Conservation (phyloP, 2,888 invertebrate genomes). For the Machimus atricapillus region DNA sequence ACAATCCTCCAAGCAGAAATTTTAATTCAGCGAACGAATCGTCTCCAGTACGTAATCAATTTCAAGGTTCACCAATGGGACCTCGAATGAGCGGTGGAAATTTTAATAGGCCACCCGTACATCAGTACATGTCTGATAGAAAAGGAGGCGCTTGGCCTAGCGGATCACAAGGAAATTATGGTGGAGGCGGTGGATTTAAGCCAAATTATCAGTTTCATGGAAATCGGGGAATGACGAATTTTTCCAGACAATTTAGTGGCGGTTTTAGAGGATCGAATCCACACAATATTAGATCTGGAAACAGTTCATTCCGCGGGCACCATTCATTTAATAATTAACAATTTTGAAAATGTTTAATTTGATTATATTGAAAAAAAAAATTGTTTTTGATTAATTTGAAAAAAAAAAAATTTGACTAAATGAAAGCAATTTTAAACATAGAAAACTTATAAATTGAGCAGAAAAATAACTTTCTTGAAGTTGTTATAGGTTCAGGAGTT, state of each 20-base stretch:
- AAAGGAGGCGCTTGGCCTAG: constrained; percentile 16
- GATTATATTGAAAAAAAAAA: background rate
- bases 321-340: background rate
- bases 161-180: background rate
- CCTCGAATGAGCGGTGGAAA: background rate
- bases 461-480: too few species aligned
- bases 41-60: background rate
- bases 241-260: background rate
- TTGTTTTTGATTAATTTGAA: background rate
- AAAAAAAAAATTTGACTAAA: background rate
- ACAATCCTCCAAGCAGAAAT: background rate
- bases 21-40: background rate
- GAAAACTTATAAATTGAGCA: too few species aligned
- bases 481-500: too few species aligned
- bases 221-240: background rate
- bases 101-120: background rate
- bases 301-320: background rate
- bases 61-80: background rate
- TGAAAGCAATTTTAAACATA: background rate
- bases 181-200: background rate
- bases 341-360: background rate
- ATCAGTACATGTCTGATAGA: background rate
- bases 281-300: background rate
- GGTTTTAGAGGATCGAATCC: background rate
- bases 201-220: background rate